phyloP scores from a whole-genome alignment of 2,888 invertebrate species.

The Brachypterus glaber region DNA sequence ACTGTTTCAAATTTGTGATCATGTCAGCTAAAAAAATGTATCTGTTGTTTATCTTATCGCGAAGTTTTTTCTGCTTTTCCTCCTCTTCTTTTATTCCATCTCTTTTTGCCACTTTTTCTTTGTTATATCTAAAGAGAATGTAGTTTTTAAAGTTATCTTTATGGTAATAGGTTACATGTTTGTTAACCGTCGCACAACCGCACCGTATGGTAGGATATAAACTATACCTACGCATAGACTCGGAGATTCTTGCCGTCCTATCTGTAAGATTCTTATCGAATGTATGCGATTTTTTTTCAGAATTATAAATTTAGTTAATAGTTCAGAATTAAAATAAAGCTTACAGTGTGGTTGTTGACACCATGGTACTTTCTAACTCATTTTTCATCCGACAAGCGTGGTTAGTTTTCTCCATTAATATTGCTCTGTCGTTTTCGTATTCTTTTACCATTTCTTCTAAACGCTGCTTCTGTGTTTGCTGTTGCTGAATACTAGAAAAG shows the following conservation, averaged over 20 bases:
- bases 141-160: neutral
- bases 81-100: constrained; percentile 41
- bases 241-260: too few species aligned
- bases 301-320: constrained; percentile 1
- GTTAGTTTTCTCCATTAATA: constrained; percentile 27
- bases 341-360: constrained; percentile 30
- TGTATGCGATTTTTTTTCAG: too few species aligned
- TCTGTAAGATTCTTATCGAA: too few species aligned
- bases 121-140: constrained; percentile 39
- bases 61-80: constrained; percentile 39
- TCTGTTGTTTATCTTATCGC: constrained; percentile 40
- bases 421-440: constrained; percentile 26
- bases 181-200: too few species aligned
- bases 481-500: constrained; percentile 29
- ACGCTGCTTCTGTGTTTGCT: constrained; percentile 28
- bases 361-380: constrained; percentile 29
- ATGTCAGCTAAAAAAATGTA: constrained; percentile 49
- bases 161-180: constrained; percentile 2
- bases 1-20: constrained; percentile 49
- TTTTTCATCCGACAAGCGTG: constrained; percentile 28
- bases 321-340: constrained; percentile 8
- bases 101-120: constrained; percentile 42
- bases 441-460: constrained; percentile 26
- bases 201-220: too few species aligned
- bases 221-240: too few species aligned